A percentile compares a stretch with the other conserved stretches of the same genome.
Conservation (phyloP, 2,113 vertebrate genomes). For the Osmerus mordax region DNA sequence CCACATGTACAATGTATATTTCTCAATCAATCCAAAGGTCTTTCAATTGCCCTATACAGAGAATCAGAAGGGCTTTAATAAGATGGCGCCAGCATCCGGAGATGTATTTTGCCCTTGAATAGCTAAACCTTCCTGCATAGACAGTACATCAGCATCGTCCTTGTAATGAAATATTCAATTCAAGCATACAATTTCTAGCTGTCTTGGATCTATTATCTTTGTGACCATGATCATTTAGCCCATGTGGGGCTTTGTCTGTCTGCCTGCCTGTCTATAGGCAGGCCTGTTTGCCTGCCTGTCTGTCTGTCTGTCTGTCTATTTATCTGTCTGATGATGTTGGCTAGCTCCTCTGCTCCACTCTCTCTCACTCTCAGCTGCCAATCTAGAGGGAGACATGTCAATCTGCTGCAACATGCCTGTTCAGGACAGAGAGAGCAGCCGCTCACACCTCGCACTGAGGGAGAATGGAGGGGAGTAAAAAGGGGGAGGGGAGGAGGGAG, state of each 20-base stretch:
- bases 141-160: too few species aligned
- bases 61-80: too few species aligned
- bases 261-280: not conserved
- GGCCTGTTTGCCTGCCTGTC: not conserved
- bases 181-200: too few species aligned
- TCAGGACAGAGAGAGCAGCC: not conserved
- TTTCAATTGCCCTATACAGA: too few species aligned
- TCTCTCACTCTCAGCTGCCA: not conserved
- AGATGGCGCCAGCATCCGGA: too few species aligned
- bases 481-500: not conserved
- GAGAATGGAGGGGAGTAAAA: not conserved
- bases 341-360: not conserved
- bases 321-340: not conserved
- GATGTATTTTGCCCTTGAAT: too few species aligned
- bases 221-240: too few species aligned
- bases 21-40: too few species aligned
- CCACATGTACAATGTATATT: too few species aligned
- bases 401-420: constrained; percentile 8
- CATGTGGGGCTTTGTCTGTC: not conserved
- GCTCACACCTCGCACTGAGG: not conserved
- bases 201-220: too few species aligned
- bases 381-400: not conserved
- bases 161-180: too few species aligned
- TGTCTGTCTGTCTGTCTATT: not conserved
- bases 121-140: too few species aligned